These are phyloP conservation scores for Chloroclysta siterata DNA, from an alignment of 2,888 invertebrate genomes.

Conservation along the genomic window DNA sequence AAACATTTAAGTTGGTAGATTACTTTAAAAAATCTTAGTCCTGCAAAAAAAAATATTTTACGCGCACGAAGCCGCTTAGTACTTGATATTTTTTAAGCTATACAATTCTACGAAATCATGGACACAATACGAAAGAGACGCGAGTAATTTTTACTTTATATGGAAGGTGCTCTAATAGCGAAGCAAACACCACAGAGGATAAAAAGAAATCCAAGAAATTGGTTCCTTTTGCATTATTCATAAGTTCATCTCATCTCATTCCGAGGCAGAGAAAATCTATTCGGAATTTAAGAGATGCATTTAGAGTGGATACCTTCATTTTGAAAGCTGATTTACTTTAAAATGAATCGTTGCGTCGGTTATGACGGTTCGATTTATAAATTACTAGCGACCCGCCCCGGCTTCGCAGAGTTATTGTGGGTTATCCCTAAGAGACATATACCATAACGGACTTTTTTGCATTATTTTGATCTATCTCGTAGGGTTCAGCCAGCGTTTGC, in stretches of 20 bases:
- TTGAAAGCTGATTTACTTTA: constrained; percentile 30
- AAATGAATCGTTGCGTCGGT: constrained; percentile 17
- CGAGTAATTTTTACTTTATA: constrained; percentile 28
- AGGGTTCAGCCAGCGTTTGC: no score
- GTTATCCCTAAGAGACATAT: no score
- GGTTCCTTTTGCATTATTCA: constrained; percentile 42
- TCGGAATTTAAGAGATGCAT: constrained; percentile 41
- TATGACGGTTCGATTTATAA: not conserved
- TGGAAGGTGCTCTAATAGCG: constrained; percentile 39
- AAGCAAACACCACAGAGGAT: constrained; percentile 37
- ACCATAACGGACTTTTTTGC: no score
- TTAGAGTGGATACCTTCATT: constrained; percentile 39
- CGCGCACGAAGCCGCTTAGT: not conserved
- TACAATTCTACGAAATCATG: constrained; percentile 7
- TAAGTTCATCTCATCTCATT: constrained; percentile 41
- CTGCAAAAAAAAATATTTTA: not conserved
- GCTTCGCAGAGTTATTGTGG: no score
- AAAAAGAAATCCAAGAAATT: constrained; percentile 44
- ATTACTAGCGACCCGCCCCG: no score
- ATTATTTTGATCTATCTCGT: no score
- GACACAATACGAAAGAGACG: constrained; percentile 1
- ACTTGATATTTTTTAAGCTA: not conserved
- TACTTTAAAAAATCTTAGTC: no score
- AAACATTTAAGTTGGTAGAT: no score
- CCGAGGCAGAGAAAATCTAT: constrained; percentile 40